Percentiles rank a stretch among this genome's conserved stretches.
These are phyloP conservation scores for Paramormyrops kingsleyae DNA, from an alignment of 2,113 vertebrate genomes.

Conservation along the genomic window DNA sequence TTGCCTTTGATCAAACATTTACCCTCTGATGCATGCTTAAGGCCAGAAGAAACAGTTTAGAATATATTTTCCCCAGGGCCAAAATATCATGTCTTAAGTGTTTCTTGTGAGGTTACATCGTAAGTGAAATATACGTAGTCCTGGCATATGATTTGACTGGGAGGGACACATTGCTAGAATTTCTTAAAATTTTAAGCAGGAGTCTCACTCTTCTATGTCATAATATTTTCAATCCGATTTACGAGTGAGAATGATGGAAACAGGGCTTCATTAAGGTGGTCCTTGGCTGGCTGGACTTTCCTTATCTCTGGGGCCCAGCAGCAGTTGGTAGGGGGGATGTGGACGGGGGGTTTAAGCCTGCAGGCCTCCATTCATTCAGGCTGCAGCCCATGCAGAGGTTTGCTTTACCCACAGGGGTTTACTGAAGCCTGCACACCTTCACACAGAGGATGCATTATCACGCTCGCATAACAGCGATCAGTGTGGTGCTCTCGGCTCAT, in stretches of 20 bases:
- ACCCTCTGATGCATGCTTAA: neutral
- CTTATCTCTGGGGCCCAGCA: conserved; percentile 10
- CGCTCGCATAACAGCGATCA: neutral
- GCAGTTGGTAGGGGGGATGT: neutral
- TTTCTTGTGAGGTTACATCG: neutral
- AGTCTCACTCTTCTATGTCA: neutral
- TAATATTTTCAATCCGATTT: neutral
- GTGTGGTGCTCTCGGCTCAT: neutral
- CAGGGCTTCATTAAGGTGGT: conserved; percentile 10
- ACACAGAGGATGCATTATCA: conserved; percentile 18
- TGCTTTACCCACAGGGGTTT: conserved; percentile 8
- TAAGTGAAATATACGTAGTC: neutral
- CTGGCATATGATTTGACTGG: neutral
- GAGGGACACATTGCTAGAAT: no score
- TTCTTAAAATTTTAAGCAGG: neutral
- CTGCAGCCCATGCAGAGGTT: conserved; percentile 4
- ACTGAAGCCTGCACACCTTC: neutral
- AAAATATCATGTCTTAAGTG: neutral
- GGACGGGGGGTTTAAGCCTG: neutral
- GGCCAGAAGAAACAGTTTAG: neutral
- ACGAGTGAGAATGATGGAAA: neutral
- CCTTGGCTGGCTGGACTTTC: neutral
- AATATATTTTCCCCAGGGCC: neutral
- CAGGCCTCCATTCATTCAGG: conserved; percentile 12
- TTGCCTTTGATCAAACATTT: neutral